phyloP scores from a whole-genome alignment of 2,113 vertebrate genomes.

The Nasalis larvatus region DNA sequence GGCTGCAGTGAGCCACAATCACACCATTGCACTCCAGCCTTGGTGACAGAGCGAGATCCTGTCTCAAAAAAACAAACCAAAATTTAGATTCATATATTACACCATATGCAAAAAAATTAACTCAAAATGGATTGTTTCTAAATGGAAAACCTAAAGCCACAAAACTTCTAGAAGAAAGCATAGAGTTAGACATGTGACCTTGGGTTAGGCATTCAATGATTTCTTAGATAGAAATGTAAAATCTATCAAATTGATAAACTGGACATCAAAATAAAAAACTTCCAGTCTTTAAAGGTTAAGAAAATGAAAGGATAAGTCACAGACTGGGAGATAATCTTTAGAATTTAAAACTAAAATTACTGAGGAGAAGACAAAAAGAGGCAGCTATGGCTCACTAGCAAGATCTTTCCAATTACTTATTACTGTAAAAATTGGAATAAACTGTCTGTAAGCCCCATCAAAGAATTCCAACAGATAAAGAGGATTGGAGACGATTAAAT shows the following conservation, averaged over 20 bases:
- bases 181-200: neutral
- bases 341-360: slow-evolving; percentile 50
- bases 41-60: no score
- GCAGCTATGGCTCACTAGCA: neutral
- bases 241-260: neutral
- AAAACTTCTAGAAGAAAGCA: neutral
- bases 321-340: slow-evolving; percentile 17
- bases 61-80: no score
- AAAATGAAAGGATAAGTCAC: slow-evolving; percentile 27
- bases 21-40: no score
- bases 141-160: neutral
- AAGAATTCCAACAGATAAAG: slow-evolving; percentile 29
- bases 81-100: neutral
- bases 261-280: neutral
- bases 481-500: neutral
- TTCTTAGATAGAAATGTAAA: slow-evolving; percentile 23
- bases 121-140: neutral
- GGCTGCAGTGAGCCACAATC: no score
- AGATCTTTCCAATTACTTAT: slow-evolving; percentile 33
- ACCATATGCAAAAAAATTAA: neutral
- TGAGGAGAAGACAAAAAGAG: slow-evolving; percentile 42
- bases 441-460: neutral
- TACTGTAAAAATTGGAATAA: neutral
- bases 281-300: neutral
- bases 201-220: neutral